Evolutionary conservation across 2,888 invertebrate genomes (phyloP), one percentile per base, ranked within the genome.

Genomic region (Calephelis perditalis): DNA sequence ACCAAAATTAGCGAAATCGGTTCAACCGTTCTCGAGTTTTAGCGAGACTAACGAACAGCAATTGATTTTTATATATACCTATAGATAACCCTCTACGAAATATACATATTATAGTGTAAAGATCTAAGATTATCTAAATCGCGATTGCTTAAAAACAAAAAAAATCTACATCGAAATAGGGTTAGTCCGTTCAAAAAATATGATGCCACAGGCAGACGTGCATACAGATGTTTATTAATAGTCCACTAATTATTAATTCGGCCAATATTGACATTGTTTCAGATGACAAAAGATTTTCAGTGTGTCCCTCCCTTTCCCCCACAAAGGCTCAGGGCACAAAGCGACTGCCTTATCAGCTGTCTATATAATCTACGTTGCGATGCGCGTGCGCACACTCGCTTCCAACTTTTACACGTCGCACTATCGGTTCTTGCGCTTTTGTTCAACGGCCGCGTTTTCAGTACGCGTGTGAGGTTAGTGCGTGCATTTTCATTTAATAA

Each of bases 341-440:
- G 71, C 63, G 62, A 57, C 63, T 66, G 77, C 72, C 76, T 84
- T 86, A 85, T 85, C 87, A 70, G 67, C 75, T 72, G 76, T 76
- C 71, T 87, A 88, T 89, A 88, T 76, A 89, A 86, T 76, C 62
- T 72, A 69, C 64, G 74, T 59, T 63, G 54, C 67, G 67, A 36
- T 76, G 89, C 87, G 87, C 89, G 85, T 80, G 86, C 89, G 85
- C 89, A 82, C 89, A 86, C 78, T 86, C 79, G 85, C 75, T 76
- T 63, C 73, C 76, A 68, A 76, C 76, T 75, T 78, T 78, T 78
- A 70, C 78, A 62, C 75, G 78, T 74, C 72, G 81, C 77, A 77
- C 84, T 79, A 77, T 74, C 81, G 79, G 82, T 81, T 76, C 76
- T 72, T 81, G 76, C 80, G 80, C 62, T 78, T 79, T 79, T 79